These are phyloP conservation scores for Pheosia gnoma DNA, from an alignment of 2,888 invertebrate species.

Conservation along the genomic window DNA sequence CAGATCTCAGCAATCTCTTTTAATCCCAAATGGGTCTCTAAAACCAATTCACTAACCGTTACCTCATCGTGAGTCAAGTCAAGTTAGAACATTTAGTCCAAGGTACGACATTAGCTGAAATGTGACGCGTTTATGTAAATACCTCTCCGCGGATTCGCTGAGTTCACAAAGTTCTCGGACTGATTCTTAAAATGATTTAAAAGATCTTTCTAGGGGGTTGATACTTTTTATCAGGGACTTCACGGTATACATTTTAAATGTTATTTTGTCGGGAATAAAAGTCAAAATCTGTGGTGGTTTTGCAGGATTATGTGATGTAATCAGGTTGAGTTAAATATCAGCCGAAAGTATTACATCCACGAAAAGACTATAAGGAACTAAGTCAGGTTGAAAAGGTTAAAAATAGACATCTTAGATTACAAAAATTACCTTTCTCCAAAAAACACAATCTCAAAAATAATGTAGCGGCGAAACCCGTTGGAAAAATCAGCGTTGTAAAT, in stretches of 20 bases:
- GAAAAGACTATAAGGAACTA: neutral
- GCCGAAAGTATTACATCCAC: too few relatives aligned
- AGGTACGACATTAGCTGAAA: slow-evolving; percentile 27
- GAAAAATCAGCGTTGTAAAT: slow-evolving; percentile 33
- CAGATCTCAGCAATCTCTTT: neutral
- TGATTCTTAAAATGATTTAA: neutral
- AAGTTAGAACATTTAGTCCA: slow-evolving; percentile 43
- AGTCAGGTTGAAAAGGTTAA: neutral
- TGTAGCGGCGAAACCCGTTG: slow-evolving; percentile 16
- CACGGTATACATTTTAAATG: too few relatives aligned
- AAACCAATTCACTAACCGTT: slow-evolving; percentile 26
- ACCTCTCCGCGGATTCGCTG: slow-evolving; percentile 33
- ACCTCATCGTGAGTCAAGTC: slow-evolving; percentile 39
- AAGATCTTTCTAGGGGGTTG: neutral
- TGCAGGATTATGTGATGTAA: too few relatives aligned
- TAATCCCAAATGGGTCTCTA: neutral
- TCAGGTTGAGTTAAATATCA: too few relatives aligned
- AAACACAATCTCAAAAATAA: slow-evolving; percentile 26
- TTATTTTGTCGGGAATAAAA: too few relatives aligned
- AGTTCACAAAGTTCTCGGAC: slow-evolving; percentile 7
- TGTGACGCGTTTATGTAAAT: slow-evolving; percentile 37
- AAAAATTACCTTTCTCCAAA: slow-evolving; percentile 10
- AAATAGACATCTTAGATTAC: slow-evolving; percentile 1
- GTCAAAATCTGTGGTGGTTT: too few relatives aligned
- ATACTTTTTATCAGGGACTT: neutral